These are phyloP conservation scores for Helicoverpa armigera DNA, from an alignment of 1,140 invertebrate genomes.

Conservation along the genomic window DNA sequence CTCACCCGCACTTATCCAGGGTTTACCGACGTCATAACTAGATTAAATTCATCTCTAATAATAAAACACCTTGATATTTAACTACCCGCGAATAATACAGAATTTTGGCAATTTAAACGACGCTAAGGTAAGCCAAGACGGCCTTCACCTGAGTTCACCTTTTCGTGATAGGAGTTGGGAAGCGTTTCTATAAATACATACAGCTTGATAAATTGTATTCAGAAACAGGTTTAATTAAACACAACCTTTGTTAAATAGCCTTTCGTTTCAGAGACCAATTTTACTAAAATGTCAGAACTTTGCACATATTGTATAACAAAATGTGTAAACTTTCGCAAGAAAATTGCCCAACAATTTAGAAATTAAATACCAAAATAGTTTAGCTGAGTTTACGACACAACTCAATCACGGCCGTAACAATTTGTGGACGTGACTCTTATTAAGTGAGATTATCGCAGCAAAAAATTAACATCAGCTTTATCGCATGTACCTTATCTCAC, in stretches of 20 bases:
- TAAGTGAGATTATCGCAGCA: slow-evolving; percentile 34
- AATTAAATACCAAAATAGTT: slow-evolving; percentile 28
- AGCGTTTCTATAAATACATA: slow-evolving; percentile 15
- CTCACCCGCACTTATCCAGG: not conserved
- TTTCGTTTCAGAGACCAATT: not conserved
- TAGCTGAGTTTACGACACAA: slow-evolving; percentile 22
- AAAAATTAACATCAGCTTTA: slow-evolving; percentile 25
- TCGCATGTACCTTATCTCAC: slow-evolving; percentile 21
- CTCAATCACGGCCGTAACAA: slow-evolving; percentile 41
- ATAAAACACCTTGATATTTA: not conserved
- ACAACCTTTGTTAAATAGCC: not conserved
- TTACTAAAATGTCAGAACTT: not conserved
- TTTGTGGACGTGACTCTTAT: slow-evolving; percentile 28
- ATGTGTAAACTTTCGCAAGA: not conserved
- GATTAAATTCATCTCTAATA: not conserved
- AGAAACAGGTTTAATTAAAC: not conserved
- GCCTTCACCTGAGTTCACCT: slow-evolving; percentile 24
- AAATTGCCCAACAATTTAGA: slow-evolving; percentile 1
- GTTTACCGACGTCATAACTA: not conserved
- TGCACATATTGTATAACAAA: not conserved
- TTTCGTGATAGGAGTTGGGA: not conserved
- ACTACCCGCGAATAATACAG: not conserved
- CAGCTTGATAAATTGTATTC: not conserved
- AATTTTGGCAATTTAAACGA: slow-evolving; percentile 4
- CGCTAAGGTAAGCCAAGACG: not conserved